These are phyloP conservation scores for Poliocrania exsul DNA, from an alignment of 2,797 vertebrate genomes.

Conservation along the genomic window DNA sequence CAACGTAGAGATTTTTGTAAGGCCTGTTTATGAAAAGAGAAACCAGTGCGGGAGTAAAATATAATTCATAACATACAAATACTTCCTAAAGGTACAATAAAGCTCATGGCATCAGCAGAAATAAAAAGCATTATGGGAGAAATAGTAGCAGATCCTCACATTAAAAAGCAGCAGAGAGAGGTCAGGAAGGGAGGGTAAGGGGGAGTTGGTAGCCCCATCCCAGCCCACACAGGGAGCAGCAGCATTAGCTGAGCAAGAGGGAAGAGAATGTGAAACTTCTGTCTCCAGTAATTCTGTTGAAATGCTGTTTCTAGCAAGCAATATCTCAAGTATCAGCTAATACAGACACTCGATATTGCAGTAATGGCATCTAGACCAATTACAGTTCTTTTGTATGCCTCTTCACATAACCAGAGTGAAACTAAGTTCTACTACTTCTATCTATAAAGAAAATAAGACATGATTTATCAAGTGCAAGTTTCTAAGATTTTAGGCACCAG, in stretches of 20 bases:
- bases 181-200: neutral
- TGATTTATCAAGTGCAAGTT: neutral
- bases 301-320: neutral
- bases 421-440: neutral
- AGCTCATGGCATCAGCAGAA: neutral
- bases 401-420: neutral
- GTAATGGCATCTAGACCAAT: neutral
- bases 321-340: neutral
- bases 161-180: neutral
- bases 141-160: neutral
- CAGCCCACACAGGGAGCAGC: neutral
- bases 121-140: constrained; percentile 21
- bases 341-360: neutral
- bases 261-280: neutral
- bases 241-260: neutral
- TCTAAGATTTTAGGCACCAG: neutral
- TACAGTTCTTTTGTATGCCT: neutral
- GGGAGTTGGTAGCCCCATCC: neutral
- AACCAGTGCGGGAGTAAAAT: neutral
- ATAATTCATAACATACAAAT: constrained; percentile 21
- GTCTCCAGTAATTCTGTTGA: neutral
- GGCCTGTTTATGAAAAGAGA: constrained; percentile 28
- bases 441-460: neutral
- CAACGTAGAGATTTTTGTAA: constrained; percentile 5
- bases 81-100: constrained; percentile 44